Conservation (phyloP, 2,797 vertebrate species). For the Gorsachius magnificus region DNA sequence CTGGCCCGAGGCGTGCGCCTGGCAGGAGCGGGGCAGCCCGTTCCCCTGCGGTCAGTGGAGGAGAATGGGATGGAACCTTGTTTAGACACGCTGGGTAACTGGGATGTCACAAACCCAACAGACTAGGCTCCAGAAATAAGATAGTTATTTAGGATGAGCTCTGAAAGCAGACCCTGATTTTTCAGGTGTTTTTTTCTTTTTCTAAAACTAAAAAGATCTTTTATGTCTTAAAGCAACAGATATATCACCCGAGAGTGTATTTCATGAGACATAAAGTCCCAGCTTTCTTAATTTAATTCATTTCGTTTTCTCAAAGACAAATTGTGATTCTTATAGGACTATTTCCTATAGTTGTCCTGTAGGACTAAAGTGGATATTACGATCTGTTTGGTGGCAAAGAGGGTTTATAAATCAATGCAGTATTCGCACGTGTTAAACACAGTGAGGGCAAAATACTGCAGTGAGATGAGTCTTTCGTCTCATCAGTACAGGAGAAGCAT, state of each 20-base stretch:
- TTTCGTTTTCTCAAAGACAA: neutral
- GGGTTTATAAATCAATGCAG: neutral
- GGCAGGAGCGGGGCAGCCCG: accelerated
- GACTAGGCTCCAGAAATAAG: neutral
- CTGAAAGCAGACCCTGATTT: neutral
- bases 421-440: neutral
- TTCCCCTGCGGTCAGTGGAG: neutral
- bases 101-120: neutral
- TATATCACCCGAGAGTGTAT: neutral
- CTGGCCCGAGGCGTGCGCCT: neutral
- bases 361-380: neutral
- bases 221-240: neutral
- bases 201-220: neutral
- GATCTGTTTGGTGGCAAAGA: neutral
- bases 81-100: neutral
- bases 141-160: neutral
- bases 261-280: neutral
- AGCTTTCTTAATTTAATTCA: neutral
- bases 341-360: neutral
- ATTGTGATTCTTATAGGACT: neutral
- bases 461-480: neutral
- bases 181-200: neutral
- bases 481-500: neutral
- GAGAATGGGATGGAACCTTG: neutral
- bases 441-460: neutral